Evolutionary conservation across 2,888 invertebrate species (phyloP).

Genomic region (Julus scanicus): DNA sequence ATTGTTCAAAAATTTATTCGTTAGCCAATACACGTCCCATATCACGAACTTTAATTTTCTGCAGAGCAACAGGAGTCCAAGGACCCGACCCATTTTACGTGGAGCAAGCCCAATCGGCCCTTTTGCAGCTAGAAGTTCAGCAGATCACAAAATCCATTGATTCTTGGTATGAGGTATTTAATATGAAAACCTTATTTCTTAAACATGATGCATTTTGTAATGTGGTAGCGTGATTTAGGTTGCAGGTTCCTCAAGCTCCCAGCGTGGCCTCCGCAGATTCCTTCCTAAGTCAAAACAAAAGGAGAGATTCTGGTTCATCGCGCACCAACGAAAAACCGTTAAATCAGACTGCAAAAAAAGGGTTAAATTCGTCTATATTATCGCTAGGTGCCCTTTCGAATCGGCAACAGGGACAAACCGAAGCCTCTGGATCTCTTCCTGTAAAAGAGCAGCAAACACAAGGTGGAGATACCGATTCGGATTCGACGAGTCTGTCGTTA

Average conservation of each 20-base stretch:
- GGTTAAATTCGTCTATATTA: conserved; percentile 14
- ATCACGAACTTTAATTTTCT: not conserved
- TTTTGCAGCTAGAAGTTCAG: conserved; percentile 66
- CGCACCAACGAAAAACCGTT: not conserved
- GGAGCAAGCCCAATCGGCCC: conserved; percentile 88
- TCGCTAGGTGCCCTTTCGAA: conserved; percentile 45
- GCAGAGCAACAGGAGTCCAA: not conserved
- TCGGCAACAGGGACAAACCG: conserved; percentile 35
- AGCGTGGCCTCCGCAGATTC: not conserved
- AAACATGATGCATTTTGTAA: not conserved
- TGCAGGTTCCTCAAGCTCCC: not conserved
- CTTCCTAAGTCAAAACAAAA: not conserved
- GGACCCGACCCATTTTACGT: conserved; percentile 86
- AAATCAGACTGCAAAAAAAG: conserved; percentile 35
- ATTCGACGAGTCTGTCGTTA: conserved; percentile 54
- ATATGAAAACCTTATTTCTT: not conserved
- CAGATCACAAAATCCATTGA: conserved; percentile 49
- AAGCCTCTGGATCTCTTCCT: not conserved
- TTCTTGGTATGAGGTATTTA: conserved; percentile 1
- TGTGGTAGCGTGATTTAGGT: not conserved
- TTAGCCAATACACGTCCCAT: not conserved
- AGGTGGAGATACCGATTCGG: conserved; percentile 53
- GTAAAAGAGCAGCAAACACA: not conserved
- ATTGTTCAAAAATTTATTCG: not conserved
- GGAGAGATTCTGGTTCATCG: not conserved